Evolutionary conservation across 2,888 invertebrate genomes (phyloP).

Genomic region (Taphrorychus bicolor): DNA sequence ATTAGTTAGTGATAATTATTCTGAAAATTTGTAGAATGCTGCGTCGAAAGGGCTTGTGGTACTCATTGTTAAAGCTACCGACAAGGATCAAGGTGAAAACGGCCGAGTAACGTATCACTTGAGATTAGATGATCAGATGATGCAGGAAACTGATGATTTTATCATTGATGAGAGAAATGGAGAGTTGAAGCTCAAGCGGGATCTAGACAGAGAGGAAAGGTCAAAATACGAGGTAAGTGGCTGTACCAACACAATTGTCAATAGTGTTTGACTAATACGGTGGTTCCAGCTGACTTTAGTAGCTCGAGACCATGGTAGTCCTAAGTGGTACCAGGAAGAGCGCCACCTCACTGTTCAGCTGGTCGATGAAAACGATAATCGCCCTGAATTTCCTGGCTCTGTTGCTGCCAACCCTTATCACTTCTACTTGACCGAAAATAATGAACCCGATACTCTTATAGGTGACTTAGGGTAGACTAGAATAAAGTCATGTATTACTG

Average conservation of each 20-base stretch:
- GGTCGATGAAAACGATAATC: slow-evolving; percentile 82
- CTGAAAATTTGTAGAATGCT: slow-evolving; percentile 68
- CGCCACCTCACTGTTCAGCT: slow-evolving; percentile 77
- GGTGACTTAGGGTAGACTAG: slow-evolving; percentile 59
- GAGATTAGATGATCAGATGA: slow-evolving; percentile 71
- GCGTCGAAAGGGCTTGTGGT: slow-evolving; percentile 78
- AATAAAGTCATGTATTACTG: not conserved
- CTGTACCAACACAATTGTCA: not conserved
- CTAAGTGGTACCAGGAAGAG: slow-evolving; percentile 79
- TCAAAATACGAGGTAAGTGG: slow-evolving; percentile 68
- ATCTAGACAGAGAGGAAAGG: slow-evolving; percentile 78
- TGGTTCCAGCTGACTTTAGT: slow-evolving; percentile 71
- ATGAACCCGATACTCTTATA: slow-evolving; percentile 67
- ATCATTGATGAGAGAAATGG: slow-evolving; percentile 79
- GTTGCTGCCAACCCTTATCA: slow-evolving; percentile 67
- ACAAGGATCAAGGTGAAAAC: slow-evolving; percentile 83
- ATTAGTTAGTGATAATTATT: no score
- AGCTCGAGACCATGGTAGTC: slow-evolving; percentile 83
- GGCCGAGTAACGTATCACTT: slow-evolving; percentile 85
- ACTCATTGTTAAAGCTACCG: slow-evolving; percentile 81
- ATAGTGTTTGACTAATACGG: not conserved
- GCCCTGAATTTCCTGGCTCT: slow-evolving; percentile 75
- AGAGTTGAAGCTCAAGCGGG: slow-evolving; percentile 79
- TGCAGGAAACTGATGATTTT: slow-evolving; percentile 84
- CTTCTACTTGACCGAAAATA: slow-evolving; percentile 77